Evolutionary conservation across 2,797 vertebrate genomes (phyloP), one percentile per base, ranked within the genome.

Genomic region (Tauraco hartlaubi): DNA sequence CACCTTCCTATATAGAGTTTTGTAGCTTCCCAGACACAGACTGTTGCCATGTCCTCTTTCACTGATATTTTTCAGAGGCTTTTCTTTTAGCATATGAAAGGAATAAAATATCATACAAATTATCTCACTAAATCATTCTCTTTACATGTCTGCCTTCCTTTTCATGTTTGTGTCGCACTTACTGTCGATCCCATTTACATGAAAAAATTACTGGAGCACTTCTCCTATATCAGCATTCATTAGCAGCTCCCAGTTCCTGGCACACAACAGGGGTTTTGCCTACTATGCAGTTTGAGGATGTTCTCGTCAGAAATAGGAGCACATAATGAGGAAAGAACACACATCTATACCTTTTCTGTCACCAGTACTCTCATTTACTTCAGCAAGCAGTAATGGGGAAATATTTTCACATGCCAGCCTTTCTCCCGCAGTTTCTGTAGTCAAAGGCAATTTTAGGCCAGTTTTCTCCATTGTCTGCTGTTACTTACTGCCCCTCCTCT

Each of bases 181-280:
- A 72, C 89, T 80, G 85, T 94, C 62, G 2, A 88, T 95, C 72
- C 79, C 55, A 94, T 95, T 96, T 94, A 88, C 91, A 95, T 92
- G 87, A 85, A 95, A 91, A 95, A 89, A 91, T 78, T 85, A 78
- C 76, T 69, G 78, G 77, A 95, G 75, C 92, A 87, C 78, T 94
- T 94, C 87, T 91, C 75, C 80, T 82, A 3, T 61, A 94, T 91
- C 93, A 90, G 84, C 92, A 95, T 94, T 97, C 96, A 90, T 96
- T 95, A 96, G 81, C 74, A 83, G 88, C 88, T 92, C 78, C 73
- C 44, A 93, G 93, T 77, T 81, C 71, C 89, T 80, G 73, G 84
- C 81, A 88, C 92, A 91, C 93, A 94, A 94, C 92, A 52, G 94
- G 91, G 91, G 94, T 96, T 96, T 97, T 96, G 93, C 95, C 92